Percentiles rank a stretch among this genome's conserved stretches.
These are phyloP conservation scores for Dynastes hyllus DNA, from an alignment of 2,888 invertebrate genomes.

Conservation along the genomic window DNA sequence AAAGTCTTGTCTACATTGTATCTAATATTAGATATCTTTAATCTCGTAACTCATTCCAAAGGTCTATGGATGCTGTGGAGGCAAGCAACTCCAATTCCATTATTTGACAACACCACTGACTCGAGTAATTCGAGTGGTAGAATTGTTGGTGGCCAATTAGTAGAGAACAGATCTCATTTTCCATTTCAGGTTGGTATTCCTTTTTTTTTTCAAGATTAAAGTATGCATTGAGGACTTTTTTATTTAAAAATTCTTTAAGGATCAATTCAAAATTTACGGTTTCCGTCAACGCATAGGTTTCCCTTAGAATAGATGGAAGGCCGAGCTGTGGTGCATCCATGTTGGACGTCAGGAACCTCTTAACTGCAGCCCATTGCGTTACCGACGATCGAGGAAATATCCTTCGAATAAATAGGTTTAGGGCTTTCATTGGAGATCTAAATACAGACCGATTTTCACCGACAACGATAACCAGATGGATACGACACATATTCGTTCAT, in stretches of 20 bases:
- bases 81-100: not conserved
- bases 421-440: conserved; percentile 22
- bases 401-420: not conserved
- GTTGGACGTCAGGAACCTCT: conserved; percentile 15
- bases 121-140: conserved; percentile 8
- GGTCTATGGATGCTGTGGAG: not conserved
- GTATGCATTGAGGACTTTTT: not conserved
- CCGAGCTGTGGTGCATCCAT: conserved; percentile 34
- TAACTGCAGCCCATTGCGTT: conserved; percentile 43
- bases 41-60: not conserved
- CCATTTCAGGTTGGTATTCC: conserved; percentile 52
- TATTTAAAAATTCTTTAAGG: too few relatives aligned
- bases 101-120: not conserved
- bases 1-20: too few relatives aligned
- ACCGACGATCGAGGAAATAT: conserved; percentile 3
- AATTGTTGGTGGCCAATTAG: conserved; percentile 53
- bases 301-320: conserved; percentile 2
- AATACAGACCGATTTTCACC: not conserved
- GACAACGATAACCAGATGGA: conserved; percentile 8
- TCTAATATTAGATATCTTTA: not conserved
- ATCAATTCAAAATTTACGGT: too few relatives aligned
- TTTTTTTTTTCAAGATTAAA: not conserved
- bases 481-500: conserved; percentile 24
- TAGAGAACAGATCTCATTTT: conserved; percentile 48
- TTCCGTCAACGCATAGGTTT: not conserved